A percentile compares a stretch with the other conserved stretches of the same genome.
phyloP scores from a whole-genome alignment of 2,113 vertebrate species.

The Tichodroma muraria region DNA sequence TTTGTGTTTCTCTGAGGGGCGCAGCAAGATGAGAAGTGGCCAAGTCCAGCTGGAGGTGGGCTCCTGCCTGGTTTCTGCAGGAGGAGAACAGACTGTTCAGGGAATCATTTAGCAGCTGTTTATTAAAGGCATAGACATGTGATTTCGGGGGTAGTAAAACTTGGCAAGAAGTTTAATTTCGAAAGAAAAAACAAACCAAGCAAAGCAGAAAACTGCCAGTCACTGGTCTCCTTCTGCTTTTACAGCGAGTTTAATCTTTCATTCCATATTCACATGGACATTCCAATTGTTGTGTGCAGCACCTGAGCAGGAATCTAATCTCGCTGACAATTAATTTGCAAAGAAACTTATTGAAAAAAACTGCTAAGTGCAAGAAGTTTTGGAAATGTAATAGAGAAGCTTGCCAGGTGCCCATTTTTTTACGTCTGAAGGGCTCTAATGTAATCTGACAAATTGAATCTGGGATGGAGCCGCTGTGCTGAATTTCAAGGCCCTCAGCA shows the following conservation, averaged over 20 bases:
- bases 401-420: neutral
- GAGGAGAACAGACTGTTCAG: neutral
- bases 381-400: neutral
- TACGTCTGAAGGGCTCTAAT: neutral
- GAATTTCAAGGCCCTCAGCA: neutral
- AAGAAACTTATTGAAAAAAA: neutral
- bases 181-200: neutral
- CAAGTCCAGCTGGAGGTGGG: neutral
- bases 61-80: neutral
- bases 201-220: neutral
- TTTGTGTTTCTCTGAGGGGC: neutral
- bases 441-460: neutral
- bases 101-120: neutral
- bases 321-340: neutral
- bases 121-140: neutral
- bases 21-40: neutral
- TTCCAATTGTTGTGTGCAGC: neutral
- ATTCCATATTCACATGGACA: neutral
- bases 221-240: neutral
- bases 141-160: neutral
- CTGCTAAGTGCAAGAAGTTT: neutral
- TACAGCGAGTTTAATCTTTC: neutral
- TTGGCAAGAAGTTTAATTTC: neutral
- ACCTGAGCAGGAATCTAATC: neutral
- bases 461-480: neutral